A percentile compares a stretch with the other conserved stretches of the same genome.
phyloP scores from a whole-genome alignment of 2,888 invertebrate genomes.

The Oscheius myriophilus region DNA sequence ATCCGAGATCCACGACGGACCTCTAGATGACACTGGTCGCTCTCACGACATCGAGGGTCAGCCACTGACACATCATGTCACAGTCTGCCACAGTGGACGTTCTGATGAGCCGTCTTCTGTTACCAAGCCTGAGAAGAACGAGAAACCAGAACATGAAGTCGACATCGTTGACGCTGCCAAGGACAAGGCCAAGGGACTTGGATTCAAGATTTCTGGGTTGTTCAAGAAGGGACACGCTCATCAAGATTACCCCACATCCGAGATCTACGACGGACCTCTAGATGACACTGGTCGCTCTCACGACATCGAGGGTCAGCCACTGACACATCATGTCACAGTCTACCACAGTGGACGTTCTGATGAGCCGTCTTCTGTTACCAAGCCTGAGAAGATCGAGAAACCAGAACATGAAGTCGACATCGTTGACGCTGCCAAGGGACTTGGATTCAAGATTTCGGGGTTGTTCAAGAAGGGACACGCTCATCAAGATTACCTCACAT shows the following conservation, averaged over 20 bases:
- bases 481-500: slow-evolving; percentile 40
- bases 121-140: slow-evolving; percentile 2
- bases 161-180: slow-evolving; percentile 8
- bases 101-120: slow-evolving; percentile 25
- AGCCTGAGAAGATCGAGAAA: neutral
- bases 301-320: slow-evolving; percentile 42
- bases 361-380: slow-evolving; percentile 24
- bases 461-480: slow-evolving; percentile 37
- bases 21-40: slow-evolving; percentile 30
- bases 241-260: slow-evolving; percentile 45
- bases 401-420: neutral
- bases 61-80: slow-evolving; percentile 39
- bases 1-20: slow-evolving; percentile 36
- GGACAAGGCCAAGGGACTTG: slow-evolving; percentile 16
- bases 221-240: slow-evolving; percentile 49
- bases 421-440: neutral
- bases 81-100: slow-evolving; percentile 40
- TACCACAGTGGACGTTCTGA: slow-evolving; percentile 39
- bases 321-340: slow-evolving; percentile 43
- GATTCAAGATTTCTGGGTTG: slow-evolving; percentile 39
- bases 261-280: slow-evolving; percentile 44
- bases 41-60: slow-evolving; percentile 31
- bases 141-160: neutral
- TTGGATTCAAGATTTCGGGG: slow-evolving; percentile 38
- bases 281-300: slow-evolving; percentile 35